Evolutionary conservation across 2,797 vertebrate species (phyloP).

Genomic region (Pangasius macronema): DNA sequence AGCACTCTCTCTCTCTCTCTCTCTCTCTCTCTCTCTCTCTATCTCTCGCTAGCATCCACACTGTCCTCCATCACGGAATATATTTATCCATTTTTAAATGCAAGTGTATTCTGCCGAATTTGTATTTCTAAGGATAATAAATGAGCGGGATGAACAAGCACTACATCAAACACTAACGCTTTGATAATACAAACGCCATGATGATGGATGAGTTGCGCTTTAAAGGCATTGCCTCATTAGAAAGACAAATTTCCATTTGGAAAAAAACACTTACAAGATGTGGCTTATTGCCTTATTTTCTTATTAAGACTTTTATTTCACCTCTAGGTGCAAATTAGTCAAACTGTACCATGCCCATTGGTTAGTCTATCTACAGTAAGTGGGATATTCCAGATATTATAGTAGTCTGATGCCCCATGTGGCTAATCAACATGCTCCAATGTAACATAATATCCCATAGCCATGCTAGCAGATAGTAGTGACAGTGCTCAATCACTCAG

Average conservation of each 20-base stretch:
- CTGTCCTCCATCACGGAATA: constrained; percentile 60
- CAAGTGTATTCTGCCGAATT: constrained; percentile 66
- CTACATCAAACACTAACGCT: constrained; percentile 55
- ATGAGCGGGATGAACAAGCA: constrained; percentile 64
- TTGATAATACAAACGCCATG: constrained; percentile 74
- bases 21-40: background rate
- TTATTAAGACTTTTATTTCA: background rate
- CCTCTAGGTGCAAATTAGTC: background rate
- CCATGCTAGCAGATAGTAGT: background rate
- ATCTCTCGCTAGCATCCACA: background rate
- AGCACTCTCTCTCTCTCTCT: background rate
- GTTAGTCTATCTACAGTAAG: background rate
- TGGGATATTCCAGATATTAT: background rate
- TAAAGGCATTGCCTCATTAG: constrained; percentile 52
- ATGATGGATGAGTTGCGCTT: constrained; percentile 72
- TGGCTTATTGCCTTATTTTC: constrained; percentile 1
- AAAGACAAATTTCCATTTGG: constrained; percentile 20
- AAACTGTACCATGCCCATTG: background rate
- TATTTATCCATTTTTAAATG: constrained; percentile 70
- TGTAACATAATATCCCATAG: background rate
- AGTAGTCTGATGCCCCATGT: background rate
- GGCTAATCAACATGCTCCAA: background rate
- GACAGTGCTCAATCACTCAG: background rate
- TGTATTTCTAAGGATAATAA: constrained; percentile 62
- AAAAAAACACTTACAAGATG: background rate